Percentiles rank a stretch among this genome's conserved stretches.
These are phyloP conservation scores for Equus przewalskii DNA, from an alignment of 2,113 vertebrate genomes.

Conservation along the genomic window DNA sequence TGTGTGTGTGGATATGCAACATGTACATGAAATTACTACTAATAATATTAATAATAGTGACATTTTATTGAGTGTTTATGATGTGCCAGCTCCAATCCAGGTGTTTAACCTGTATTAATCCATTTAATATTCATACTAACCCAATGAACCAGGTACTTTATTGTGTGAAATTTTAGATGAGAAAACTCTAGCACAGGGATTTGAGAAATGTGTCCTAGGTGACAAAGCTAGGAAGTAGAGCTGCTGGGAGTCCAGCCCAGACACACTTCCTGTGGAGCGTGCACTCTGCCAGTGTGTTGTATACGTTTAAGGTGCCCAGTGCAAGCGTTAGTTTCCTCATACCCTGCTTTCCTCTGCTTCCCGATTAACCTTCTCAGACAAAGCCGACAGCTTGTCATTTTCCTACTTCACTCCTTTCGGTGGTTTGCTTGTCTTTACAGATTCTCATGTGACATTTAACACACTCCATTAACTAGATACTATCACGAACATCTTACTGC, in stretches of 20 bases:
- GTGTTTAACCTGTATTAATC: background rate
- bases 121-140: background rate
- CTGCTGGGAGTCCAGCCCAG: background rate
- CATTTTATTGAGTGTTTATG: background rate
- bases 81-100: background rate
- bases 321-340: background rate
- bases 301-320: background rate
- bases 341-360: background rate
- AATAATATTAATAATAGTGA: background rate
- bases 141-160: background rate
- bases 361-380: background rate
- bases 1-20: background rate
- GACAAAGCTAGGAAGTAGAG: background rate
- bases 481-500: background rate
- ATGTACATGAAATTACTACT: background rate
- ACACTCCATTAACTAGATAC: background rate
- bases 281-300: background rate
- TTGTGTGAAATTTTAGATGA: constrained; percentile 18
- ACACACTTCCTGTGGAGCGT: background rate
- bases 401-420: background rate
- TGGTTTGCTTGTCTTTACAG: background rate
- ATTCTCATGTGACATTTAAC: background rate
- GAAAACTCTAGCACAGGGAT: background rate
- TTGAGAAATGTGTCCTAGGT: background rate
- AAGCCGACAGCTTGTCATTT: background rate